Base-by-base conservation (phyloP, 1,140 invertebrate genomes). In the Leptinotarsa defecta region DNA sequence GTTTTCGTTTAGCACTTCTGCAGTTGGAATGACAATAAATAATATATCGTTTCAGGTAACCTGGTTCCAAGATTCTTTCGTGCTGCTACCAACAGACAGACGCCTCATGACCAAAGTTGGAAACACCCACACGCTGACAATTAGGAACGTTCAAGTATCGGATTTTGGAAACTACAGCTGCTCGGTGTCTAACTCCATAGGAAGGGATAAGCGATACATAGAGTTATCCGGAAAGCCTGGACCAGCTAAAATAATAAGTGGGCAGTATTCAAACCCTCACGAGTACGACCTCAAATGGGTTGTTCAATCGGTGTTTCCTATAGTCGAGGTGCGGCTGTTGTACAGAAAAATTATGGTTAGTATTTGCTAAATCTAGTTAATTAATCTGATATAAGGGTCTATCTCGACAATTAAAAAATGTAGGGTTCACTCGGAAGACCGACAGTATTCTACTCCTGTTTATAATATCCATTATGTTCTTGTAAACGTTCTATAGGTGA, bases 181-280 rank as follows among this genome's bases (percentile, higher is more conserved):
- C 80, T 88, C 90, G 24, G 92, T 92, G 0, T 89, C 91, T 81
- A 94, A 94, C 84, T 90, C 88, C 63, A 87, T 93, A 57, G 92
- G 92, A 43, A 86, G 90, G 3, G 90, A 91, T 3, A 89, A 90
- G 48, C 90, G 86, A 73, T 91, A 91, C 82, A 90, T 91, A 79
- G 90, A 91, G 80, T 85, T 91, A 69, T 90, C 90, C 3, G 91
- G 91, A 1, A 88, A 91, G 63, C 91, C 91, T 0, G 90, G 91
- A n/a, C 89, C 91, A 13, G 90, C 91, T 22, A 86, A 88, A 68
- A 90, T 92, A 82, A 88, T 89, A 13, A 91, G 90, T 17, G 86
- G 89, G 8, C 88, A 88, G 52, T 88, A 90, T 76, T 90, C 90
- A 13, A 86, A 87, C 34, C 85, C 88, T 34, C 84, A 88, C 74